These are phyloP conservation scores for Scaptomyza flava DNA, from an alignment of 2,888 invertebrate species.

Conservation along the genomic window DNA sequence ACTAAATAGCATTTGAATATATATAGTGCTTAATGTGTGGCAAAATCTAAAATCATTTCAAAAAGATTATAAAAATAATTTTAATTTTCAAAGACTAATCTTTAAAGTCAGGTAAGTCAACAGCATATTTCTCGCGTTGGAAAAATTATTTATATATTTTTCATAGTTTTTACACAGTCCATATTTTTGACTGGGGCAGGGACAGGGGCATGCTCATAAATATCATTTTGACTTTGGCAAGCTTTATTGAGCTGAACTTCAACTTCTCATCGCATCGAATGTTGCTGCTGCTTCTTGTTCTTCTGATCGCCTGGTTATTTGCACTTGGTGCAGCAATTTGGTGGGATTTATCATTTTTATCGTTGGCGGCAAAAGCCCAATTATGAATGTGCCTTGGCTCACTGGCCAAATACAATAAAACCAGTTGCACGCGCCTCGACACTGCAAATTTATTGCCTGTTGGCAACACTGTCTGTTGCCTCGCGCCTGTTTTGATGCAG, in stretches of 20 bases:
- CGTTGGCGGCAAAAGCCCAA: constrained; percentile 48
- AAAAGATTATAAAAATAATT: too few species aligned
- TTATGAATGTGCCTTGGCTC: constrained; percentile 53
- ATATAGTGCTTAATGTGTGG: too few species aligned
- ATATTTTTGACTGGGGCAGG: too few species aligned
- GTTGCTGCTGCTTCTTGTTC: constrained; percentile 21
- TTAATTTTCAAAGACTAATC: too few species aligned
- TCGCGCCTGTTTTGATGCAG: constrained; percentile 8
- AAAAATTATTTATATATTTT: too few species aligned
- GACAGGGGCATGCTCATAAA: constrained; percentile 61
- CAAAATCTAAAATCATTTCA: too few species aligned
- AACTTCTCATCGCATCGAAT: constrained; percentile 15
- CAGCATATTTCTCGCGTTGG: too few species aligned
- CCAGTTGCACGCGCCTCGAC: constrained; percentile 49
- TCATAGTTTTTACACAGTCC: too few species aligned
- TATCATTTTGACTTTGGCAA: constrained; percentile 29
- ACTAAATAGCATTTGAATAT: not conserved
- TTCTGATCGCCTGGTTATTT: constrained; percentile 62
- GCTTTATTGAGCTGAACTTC: constrained; percentile 27
- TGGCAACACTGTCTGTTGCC: not conserved
- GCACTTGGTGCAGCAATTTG: constrained; percentile 59
- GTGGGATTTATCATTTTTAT: constrained; percentile 70
- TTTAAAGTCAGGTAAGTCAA: too few species aligned
- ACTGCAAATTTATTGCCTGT: constrained; percentile 42
- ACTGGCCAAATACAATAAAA: constrained; percentile 26